phyloP scores from a whole-genome alignment of 2,888 invertebrate species.

The Coelopa pilipes region DNA sequence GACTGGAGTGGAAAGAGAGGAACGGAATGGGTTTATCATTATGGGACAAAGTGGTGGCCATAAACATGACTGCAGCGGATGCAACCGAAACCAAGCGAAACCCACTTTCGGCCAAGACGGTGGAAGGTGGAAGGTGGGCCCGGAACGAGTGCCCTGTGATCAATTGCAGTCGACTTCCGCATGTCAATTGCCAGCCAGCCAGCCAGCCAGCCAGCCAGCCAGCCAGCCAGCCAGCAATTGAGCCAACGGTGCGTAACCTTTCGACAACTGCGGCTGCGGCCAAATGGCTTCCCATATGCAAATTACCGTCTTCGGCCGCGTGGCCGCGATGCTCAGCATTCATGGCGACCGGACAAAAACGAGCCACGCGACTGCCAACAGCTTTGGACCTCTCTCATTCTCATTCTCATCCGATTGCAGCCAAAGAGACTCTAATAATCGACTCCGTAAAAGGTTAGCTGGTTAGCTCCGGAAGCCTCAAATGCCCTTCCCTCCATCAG shows the following conservation, averaged over 20 bases:
- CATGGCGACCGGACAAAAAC: not conserved
- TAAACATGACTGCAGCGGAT: not conserved
- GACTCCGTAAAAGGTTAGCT: too few species aligned
- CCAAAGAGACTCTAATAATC: too few species aligned
- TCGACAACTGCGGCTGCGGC: not conserved
- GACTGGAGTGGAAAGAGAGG: too few species aligned
- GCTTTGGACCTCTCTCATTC: too few species aligned
- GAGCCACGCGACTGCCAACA: not conserved
- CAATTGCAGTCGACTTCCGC: not conserved
- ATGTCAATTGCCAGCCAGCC: slow-evolving; percentile 9
- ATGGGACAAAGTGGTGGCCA: slow-evolving; percentile 22
- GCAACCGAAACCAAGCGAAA: not conserved
- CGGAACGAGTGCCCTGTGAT: not conserved
- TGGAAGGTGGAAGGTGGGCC: not conserved
- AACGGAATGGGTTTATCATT: slow-evolving; percentile 33
- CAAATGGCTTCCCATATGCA: too few species aligned
- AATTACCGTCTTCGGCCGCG: too few species aligned
- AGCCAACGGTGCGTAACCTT: not conserved
- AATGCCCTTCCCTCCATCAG: not conserved
- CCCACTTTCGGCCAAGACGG: not conserved
- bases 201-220: slow-evolving; percentile 4
- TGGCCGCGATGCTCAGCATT: not conserved
- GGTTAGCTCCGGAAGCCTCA: too few species aligned
- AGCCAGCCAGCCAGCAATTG: slow-evolving; percentile 9
- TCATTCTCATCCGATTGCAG: too few species aligned